phyloP scores from a whole-genome alignment of 2,113 vertebrate species.

The Brachypteracias leptosomus region DNA sequence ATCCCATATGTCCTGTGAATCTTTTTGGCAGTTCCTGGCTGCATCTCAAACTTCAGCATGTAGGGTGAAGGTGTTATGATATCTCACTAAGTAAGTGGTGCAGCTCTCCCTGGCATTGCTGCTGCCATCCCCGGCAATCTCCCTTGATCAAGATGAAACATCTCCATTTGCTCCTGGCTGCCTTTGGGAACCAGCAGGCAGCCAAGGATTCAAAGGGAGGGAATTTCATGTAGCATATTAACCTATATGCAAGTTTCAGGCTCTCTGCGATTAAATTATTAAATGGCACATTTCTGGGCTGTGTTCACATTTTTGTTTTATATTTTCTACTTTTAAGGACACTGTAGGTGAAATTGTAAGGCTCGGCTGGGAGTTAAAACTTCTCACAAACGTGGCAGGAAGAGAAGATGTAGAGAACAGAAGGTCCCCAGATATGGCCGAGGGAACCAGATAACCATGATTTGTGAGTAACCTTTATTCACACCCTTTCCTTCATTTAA shows the following conservation, averaged over 20 bases:
- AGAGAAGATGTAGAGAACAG: not conserved
- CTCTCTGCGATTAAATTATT: not conserved
- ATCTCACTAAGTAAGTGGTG: constrained; percentile 28
- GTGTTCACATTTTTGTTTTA: fast-evolving
- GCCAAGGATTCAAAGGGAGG: not conserved
- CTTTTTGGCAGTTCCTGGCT: constrained; percentile 61
- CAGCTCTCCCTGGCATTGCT: not conserved
- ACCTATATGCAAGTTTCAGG: not conserved
- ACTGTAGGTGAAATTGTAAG: not conserved
- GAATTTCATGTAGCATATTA: not conserved
- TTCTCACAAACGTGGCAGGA: not conserved
- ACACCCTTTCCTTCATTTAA: not conserved
- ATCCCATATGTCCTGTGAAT: constrained; percentile 66
- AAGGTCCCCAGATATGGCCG: not conserved
- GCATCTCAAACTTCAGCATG: constrained; percentile 51
- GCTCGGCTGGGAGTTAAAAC: not conserved
- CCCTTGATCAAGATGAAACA: not conserved
- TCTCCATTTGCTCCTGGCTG: not conserved
- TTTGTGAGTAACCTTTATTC: not conserved
- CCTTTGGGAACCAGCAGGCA: not conserved
- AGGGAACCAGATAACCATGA: not conserved
- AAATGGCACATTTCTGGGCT: not conserved
- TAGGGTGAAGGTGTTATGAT: constrained; percentile 50
- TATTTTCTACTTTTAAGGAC: not conserved
- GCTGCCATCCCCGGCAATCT: not conserved